Evolutionary conservation across 2,113 vertebrate genomes (phyloP), one percentile per base, ranked within the genome.

Genomic region (Symphodus melops): DNA sequence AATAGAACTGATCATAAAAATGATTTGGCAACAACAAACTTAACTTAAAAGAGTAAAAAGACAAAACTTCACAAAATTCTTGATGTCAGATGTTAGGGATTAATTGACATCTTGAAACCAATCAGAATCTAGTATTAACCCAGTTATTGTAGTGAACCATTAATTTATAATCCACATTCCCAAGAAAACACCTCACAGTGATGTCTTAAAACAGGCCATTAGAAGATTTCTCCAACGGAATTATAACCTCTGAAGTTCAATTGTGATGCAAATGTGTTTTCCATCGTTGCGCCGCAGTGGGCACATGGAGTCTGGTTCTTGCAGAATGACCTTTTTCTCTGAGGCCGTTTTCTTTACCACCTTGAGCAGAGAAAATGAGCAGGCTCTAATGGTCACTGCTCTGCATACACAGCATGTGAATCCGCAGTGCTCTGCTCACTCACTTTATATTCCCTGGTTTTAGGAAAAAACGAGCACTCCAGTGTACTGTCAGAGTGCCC

Each of bases 391-490:
- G 56, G 76, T 80, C 78, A 73, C 51, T 42, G 60, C 67, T 72
- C 68, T 74, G 51, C 61, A 85, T 75, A 68, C 74, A 81, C 57
- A 39, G 41, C 72, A 63, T 85, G 66, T 66, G 75, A 77, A 83
- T 77, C 20, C 77, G 53, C 28, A 11, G 5, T 1, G 10, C 56
- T 74, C 28, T 21, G 41, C 51, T 66, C 46, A 0, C 54, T 52
- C 23, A 3, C 56, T 81, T 75, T 42, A 16, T 56, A n/a, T 65
- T n/a, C 68, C 67, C 69, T 77, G 48, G 23, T 81, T 57, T 81
- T 70, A 65, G 41, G 41, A 25, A 17, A 63, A 79, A 68, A 54
- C 19, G 21, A 61, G 52, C 3, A 37, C 55, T 60, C 55, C 28
- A 44, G 52, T 62, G 69, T 46, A 56, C 8, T 33, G 11, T 25